Conservation (phyloP, 2,113 vertebrate genomes). For the Falcunculus frontatus region DNA sequence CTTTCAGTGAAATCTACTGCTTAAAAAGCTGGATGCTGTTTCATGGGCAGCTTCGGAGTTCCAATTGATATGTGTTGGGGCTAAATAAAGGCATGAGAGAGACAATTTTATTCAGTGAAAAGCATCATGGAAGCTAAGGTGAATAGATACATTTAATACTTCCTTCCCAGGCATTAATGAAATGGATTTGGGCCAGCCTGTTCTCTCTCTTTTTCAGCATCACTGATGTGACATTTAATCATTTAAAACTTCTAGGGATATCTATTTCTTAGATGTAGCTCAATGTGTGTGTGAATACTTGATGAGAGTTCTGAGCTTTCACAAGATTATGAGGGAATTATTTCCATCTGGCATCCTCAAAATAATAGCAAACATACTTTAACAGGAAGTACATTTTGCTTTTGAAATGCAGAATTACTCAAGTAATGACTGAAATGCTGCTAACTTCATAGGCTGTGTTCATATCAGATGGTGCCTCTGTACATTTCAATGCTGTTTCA, state of each 20-base stretch:
- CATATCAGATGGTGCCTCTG: not conserved
- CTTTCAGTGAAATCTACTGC: not conserved
- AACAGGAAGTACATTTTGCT: not conserved
- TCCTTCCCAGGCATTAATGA: not conserved
- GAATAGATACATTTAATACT: not conserved
- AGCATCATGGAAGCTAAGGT: not conserved
- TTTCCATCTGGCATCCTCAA: not conserved
- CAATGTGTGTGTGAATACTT: not conserved
- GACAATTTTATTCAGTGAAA: not conserved
- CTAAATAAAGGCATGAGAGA: not conserved
- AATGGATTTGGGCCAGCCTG: slow-evolving; percentile 4
- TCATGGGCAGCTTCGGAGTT: not conserved
- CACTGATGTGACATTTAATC: not conserved
- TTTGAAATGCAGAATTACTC: not conserved
- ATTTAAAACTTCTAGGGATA: not conserved
- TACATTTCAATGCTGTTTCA: not conserved
- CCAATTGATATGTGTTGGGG: rapidly evolving
- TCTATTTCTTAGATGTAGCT: not conserved
- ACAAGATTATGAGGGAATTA: not conserved
- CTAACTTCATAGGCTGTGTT: not conserved
- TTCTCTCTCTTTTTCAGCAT: not conserved
- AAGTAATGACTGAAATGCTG: not conserved
- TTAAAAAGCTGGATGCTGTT: not conserved
- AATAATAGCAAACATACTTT: not conserved
- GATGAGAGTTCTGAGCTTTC: not conserved